Evolutionary conservation across 2,888 invertebrate genomes (phyloP).

Genomic region (Scaptomyza reducta): DNA sequence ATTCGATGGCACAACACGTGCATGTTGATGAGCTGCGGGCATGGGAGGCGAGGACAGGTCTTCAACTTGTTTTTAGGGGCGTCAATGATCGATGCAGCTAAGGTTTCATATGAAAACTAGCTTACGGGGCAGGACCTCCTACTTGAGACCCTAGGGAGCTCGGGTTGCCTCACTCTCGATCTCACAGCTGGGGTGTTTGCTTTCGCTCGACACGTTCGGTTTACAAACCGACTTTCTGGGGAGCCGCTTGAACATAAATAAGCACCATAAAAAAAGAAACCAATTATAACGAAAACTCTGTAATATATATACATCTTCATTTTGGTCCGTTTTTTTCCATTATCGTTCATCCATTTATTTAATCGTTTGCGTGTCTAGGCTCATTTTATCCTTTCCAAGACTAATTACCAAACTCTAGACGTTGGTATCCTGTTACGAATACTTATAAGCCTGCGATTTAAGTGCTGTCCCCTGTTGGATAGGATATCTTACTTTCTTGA

Average conservation of each 20-base stretch:
- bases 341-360: constrained; percentile 21
- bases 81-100: constrained; percentile 49
- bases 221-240: constrained; percentile 21
- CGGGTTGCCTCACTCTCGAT: constrained; percentile 16
- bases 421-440: constrained; percentile 31
- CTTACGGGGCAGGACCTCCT: constrained; percentile 57
- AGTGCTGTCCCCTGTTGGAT: constrained; percentile 26
- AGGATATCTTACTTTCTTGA: constrained; percentile 26
- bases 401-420: constrained; percentile 43
- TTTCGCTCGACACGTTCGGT: constrained; percentile 46
- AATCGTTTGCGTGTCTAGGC: constrained; percentile 35
- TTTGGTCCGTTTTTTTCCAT: constrained; percentile 13
- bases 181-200: constrained; percentile 56
- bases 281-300: constrained; percentile 36
- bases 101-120: constrained; percentile 38
- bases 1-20: constrained; percentile 67
- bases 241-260: constrained; percentile 31
- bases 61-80: constrained; percentile 50
- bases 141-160: constrained; percentile 60
- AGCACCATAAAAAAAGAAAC: constrained; percentile 17
- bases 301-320: constrained; percentile 30
- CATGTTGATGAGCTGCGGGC: constrained; percentile 48
- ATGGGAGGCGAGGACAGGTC: constrained; percentile 65
- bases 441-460: constrained; percentile 36
- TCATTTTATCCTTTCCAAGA: constrained; percentile 37